Evolutionary conservation across 37 sponge, comb jelly and placozoan species (phyloP).

Genomic region (Bolinopsis microptera): DNA sequence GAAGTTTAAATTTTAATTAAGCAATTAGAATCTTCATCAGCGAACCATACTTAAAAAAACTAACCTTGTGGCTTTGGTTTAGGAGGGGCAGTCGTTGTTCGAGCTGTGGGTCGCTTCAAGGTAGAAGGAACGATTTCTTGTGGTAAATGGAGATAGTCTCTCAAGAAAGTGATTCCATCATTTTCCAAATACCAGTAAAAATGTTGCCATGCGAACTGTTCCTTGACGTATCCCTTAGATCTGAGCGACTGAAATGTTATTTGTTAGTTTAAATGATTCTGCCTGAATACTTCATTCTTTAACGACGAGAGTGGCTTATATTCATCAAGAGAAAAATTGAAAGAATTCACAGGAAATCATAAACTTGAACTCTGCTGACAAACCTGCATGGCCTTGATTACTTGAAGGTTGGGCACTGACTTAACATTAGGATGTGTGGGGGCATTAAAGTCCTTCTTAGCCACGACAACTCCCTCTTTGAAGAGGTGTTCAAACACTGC

Average conservation of each 20-base stretch:
- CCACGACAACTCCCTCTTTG: constrained; percentile 96
- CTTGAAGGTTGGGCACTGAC: constrained; percentile 88
- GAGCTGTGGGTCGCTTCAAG: constrained; percentile 80
- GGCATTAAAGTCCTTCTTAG: constrained; percentile 92
- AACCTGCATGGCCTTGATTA: constrained; percentile 93
- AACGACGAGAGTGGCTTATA: too few relatives aligned
- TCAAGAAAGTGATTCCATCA: constrained; percentile 92
- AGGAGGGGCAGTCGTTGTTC: constrained; percentile 75
- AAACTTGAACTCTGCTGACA: too few relatives aligned
- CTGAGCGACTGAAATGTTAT: constrained; percentile 75
- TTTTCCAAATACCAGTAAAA: constrained; percentile 97
- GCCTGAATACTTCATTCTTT: too few relatives aligned
- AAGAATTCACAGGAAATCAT: neutral
- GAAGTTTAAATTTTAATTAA: too few relatives aligned
- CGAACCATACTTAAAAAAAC: too few relatives aligned
- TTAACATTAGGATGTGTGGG: constrained; percentile 84
- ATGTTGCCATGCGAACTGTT: constrained; percentile 92
- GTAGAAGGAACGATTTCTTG: constrained; percentile 96
- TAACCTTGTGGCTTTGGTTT: constrained; percentile 36
- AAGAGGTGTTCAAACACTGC: constrained; percentile 93
- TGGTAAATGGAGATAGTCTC: constrained; percentile 93
- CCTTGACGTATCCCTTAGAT: constrained; percentile 91
- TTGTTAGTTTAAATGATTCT: too few relatives aligned
- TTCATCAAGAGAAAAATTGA: neutral
- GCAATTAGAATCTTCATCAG: neutral